Percentiles rank a stretch among this genome's conserved stretches.
Conservation (phyloP, 2,797 vertebrate species). For the Knipowitschia caucasica region DNA sequence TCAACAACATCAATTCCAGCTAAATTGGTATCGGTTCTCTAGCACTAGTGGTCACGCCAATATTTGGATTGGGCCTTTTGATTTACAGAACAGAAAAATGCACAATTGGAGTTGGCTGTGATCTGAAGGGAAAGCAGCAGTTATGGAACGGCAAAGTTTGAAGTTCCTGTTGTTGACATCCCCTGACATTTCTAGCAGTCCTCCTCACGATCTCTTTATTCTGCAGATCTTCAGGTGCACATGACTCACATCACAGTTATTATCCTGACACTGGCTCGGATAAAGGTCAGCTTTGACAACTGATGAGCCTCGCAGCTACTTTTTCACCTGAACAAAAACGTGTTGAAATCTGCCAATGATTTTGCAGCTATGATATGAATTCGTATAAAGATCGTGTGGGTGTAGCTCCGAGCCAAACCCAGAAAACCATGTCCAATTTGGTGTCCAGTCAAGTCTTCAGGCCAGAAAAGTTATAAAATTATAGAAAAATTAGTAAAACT, state of each 20-base stretch:
- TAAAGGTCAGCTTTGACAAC: conserved; percentile 8
- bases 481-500: too few relatives aligned
- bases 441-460: too few relatives aligned
- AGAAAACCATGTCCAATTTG: background rate
- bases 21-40: too few relatives aligned
- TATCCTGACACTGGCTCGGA: background rate
- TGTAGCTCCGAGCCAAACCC: background rate
- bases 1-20: too few relatives aligned
- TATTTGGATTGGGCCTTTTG: too few relatives aligned
- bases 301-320: conserved; percentile 3
- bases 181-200: background rate
- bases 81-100: too few relatives aligned
- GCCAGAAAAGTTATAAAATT: too few relatives aligned
- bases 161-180: too few relatives aligned
- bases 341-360: conserved; percentile 5
- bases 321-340: conserved; percentile 4
- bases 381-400: background rate
- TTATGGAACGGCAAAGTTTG: too few relatives aligned
- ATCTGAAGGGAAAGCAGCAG: too few relatives aligned
- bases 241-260: conserved; percentile 6
- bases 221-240: conserved; percentile 4
- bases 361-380: background rate
- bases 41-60: too few relatives aligned
- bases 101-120: too few relatives aligned
- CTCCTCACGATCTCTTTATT: background rate